Evolutionary conservation across 2,888 invertebrate species (phyloP).

Genomic region (Cyclophora albipunctata): DNA sequence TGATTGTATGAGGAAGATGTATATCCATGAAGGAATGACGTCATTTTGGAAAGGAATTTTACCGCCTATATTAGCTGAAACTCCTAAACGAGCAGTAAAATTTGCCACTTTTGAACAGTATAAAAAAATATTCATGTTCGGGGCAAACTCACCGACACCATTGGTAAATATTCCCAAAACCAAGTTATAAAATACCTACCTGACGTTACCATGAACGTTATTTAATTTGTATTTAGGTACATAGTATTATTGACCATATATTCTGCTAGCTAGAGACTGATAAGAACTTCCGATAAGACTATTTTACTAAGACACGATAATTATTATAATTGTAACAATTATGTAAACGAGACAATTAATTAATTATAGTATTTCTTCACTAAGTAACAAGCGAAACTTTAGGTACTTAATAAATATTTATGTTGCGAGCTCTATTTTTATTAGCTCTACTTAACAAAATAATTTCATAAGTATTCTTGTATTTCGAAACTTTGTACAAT

Average conservation of each 20-base stretch:
- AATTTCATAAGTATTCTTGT: too few species aligned
- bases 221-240: not conserved
- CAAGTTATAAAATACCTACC: not conserved
- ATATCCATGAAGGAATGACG: slow-evolving; percentile 85
- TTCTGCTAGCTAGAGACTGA: slow-evolving; percentile 3
- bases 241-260: not conserved
- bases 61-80: slow-evolving; percentile 95
- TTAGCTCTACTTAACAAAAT: too few species aligned
- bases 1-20: slow-evolving; percentile 94
- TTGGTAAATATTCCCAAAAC: slow-evolving; percentile 61
- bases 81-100: slow-evolving; percentile 95
- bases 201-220: not conserved
- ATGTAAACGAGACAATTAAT: too few species aligned
- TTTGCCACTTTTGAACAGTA: slow-evolving; percentile 96
- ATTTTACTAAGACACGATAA: too few species aligned
- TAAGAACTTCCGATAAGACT: slow-evolving; percentile 2
- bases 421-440: too few species aligned
- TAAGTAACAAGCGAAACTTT: too few species aligned
- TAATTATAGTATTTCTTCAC: too few species aligned
- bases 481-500: not conserved
- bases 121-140: slow-evolving; percentile 89
- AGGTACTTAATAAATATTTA: too few species aligned
- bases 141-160: slow-evolving; percentile 83
- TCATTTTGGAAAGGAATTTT: slow-evolving; percentile 96
- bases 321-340: too few species aligned